Evolutionary conservation across 2,113 vertebrate species (phyloP), one percentile per base, ranked within the genome.

Genomic region (Phylloscopus trochiloides): DNA sequence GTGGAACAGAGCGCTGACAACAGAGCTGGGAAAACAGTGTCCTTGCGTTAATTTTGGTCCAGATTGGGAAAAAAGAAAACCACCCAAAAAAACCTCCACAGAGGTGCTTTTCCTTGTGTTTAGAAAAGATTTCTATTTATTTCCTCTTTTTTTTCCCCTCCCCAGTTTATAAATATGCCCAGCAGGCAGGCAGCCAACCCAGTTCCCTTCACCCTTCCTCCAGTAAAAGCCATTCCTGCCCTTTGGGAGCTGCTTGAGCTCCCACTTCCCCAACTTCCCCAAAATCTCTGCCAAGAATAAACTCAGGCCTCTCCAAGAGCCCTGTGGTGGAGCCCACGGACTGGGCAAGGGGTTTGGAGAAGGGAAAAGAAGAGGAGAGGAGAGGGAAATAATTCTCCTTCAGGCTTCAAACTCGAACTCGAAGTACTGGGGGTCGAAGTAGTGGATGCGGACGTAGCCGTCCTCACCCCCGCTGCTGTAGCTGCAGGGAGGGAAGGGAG

Each of bases 381-480:
- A 73, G 52, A 79, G 68, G 15, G 22, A 34, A 34, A 34, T 34
- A 55, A 15, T 77, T 36, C 54, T 67, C 51, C n/a, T 47, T 98
- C 94, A 99, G 18, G 97, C 99, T 97, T 99, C 99, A 86, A 99
- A 98, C 79, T 99, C 99, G 93, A 99, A 99, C 92, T 99, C 99
- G 28, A 99, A 99, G 98, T 99, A 99, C 47, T 99, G 99, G 20
- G 99, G 98, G 68, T 99, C 99, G 12, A 99, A 99, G 97, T 99
- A 99, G 70, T 99, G 99, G 98, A 99, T 99, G 93, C 99, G 98
- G 13, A 98, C 98, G 15, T 99, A 99, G 71, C 99, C 99, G 8
- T 99, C 99, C 80, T 99, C 99, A 11, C 99, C 99, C 9, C 99
- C 99, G 0, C 99, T 99, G 98, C 99, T 99, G 97, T 99, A 99